Evolutionary conservation across 1,140 invertebrate genomes (phyloP), one percentile per base, ranked within the genome.

Genomic region (Cydia fagiglandana): DNA sequence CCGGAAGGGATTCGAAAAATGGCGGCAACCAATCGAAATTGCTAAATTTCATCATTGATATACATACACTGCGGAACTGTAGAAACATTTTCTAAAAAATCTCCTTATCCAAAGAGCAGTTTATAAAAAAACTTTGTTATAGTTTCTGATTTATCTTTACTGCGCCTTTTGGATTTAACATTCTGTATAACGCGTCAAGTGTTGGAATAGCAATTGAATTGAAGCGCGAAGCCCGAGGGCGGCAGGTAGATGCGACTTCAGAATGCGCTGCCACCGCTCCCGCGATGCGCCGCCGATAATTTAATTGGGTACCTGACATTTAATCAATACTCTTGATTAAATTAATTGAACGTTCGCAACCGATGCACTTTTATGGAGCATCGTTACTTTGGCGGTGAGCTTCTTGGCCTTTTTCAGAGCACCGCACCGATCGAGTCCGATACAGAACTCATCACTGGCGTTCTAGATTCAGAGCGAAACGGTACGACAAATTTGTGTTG

Each of bases 271-370:
- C 78, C 78, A 78, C 84, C 76, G 77, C 78, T 79, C 78, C 77
- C 77, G 64, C 75, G 77, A 80, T 78, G 66, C 75, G 56, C 75
- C 78, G 78, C 76, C 83, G 84, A 85, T 87, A 86, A 88, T 88
- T 85, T 89, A 88, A 89, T 89, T 88, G 88, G 84, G 81, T 85
- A 85, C 80, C 81, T 89, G 86, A 88, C 83, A 87, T 91, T 89
- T 88, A 89, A 89, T 89, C 88, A 89, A 90, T 88, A 87, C 80
- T 77, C 73, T 84, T 88, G 83, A 89, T 88, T 88, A 88, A 88
- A 87, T 91, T 90, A 88, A 91, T 88, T 86, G 84, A 86, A 84
- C 77, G 80, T 76, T 86, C 76, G 76, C 84, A 85, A 79, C 78
- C 76, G 83, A 87, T 87, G 86, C 81, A 86, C 81, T 86, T 91